Percentiles rank a stretch among this genome's conserved stretches.
These are phyloP conservation scores for Shargacucullia verbasci DNA, from an alignment of 2,888 invertebrate genomes.

Conservation along the genomic window DNA sequence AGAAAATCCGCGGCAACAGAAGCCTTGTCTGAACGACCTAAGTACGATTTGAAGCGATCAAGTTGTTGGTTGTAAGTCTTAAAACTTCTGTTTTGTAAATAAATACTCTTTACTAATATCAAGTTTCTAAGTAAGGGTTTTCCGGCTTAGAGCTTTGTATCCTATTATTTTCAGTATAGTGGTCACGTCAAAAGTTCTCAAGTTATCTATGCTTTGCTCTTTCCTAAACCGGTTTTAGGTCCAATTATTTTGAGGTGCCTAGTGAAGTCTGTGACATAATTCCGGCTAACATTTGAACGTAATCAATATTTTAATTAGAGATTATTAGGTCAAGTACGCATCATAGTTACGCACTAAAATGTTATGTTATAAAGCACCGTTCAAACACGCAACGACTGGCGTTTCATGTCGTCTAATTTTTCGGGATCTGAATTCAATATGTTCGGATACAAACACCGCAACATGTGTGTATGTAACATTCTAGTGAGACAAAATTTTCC, in stretches of 20 bases:
- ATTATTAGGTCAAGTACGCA: constrained; percentile 46
- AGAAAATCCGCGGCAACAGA: constrained; percentile 27
- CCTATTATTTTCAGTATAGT: too few species aligned
- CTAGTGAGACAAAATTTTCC: too few species aligned
- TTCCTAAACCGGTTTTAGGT: too few species aligned
- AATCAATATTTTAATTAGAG: constrained; percentile 33
- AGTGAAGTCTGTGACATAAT: constrained; percentile 46
- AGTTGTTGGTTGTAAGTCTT: constrained; percentile 13
- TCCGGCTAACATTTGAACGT: constrained; percentile 19
- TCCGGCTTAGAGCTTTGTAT: neutral
- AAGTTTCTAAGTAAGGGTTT: constrained; percentile 2
- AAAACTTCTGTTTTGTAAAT: constrained; percentile 26
- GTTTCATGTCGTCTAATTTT: too few species aligned
- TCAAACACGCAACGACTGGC: too few species aligned
- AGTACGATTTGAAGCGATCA: constrained; percentile 17
- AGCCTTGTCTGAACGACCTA: constrained; percentile 28
- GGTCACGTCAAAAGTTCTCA: too few species aligned
- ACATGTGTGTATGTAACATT: too few species aligned
- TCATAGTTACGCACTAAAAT: neutral
- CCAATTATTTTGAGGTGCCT: too few species aligned
- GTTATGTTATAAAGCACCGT: too few species aligned
- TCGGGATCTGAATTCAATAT: too few species aligned
- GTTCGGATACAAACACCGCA: too few species aligned
- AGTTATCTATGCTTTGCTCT: too few species aligned
- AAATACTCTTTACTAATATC: constrained; percentile 6